These are phyloP conservation scores for Ametastegia equiseti DNA, from an alignment of 2,888 invertebrate species.

Conservation along the genomic window DNA sequence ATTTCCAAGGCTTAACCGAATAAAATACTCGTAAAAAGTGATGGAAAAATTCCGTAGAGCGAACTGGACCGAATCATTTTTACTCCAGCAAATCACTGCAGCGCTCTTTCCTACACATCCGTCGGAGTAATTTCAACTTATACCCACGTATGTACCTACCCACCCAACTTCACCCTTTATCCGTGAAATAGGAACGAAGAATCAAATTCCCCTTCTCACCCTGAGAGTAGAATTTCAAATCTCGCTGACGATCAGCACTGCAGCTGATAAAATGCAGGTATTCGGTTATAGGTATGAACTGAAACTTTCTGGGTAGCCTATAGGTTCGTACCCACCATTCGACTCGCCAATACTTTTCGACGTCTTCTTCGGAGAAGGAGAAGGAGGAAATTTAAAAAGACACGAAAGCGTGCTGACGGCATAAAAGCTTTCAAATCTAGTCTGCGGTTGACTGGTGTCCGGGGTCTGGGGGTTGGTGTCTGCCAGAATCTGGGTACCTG, in stretches of 20 bases:
- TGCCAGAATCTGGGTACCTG: constrained; percentile 9
- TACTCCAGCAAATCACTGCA: not conserved
- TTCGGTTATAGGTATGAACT: no score
- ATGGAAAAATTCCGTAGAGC: constrained; percentile 23
- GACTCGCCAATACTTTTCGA: constrained; percentile 4
- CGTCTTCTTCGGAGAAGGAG: not conserved
- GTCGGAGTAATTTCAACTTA: not conserved
- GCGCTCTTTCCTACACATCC: not conserved
- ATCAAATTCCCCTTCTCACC: no score
- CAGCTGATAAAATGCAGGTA: no score
- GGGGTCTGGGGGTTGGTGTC: not conserved
- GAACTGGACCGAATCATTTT: constrained; percentile 43
- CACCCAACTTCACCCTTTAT: no score
- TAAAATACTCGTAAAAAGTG: constrained; percentile 48
- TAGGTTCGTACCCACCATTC: constrained; percentile 1
- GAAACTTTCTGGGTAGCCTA: no score
- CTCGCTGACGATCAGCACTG: no score
- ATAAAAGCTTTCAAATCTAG: constrained; percentile 41
- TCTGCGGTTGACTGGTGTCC: not conserved
- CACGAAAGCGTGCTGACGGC: constrained; percentile 29
- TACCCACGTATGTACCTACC: not conserved
- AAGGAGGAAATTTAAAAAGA: not conserved
- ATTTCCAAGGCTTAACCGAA: constrained; percentile 50
- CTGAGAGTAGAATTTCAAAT: no score
- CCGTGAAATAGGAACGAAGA: no score